phyloP scores from a whole-genome alignment of 2,797 vertebrate genomes.

The Falco berigora region DNA sequence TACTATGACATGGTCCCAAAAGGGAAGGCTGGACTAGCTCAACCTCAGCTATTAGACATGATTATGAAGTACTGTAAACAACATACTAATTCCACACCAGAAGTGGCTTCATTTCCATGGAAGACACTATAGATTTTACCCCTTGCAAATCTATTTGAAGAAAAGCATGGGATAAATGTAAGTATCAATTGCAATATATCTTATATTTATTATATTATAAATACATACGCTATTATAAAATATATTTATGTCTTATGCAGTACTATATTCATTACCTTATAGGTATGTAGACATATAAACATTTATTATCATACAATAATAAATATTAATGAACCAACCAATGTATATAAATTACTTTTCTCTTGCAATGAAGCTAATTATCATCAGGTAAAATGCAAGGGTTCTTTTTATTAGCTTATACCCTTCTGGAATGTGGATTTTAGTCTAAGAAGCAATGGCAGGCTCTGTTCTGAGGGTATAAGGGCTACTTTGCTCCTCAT shows the following conservation, averaged over 20 bases:
- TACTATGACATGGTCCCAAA: neutral
- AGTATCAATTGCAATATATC: neutral
- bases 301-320: neutral
- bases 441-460: slow-evolving; percentile 2
- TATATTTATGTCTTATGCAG: neutral
- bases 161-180: neutral
- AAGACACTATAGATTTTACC: neutral
- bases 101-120: neutral
- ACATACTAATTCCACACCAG: neutral
- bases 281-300: neutral
- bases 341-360: neutral
- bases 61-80: neutral
- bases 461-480: neutral
- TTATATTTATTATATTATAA: no score
- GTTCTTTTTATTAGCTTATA: neutral
- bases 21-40: neutral
- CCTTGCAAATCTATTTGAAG: neutral
- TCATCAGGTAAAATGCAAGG: neutral
- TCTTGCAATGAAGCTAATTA: neutral
- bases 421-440: slow-evolving; percentile 1
- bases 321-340: neutral
- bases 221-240: no score
- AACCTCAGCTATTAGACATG: neutral
- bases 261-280: neutral
- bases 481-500: slow-evolving; percentile 28